Evolutionary conservation across 2,888 invertebrate genomes (phyloP).

Genomic region (Eilema griseolum): DNA sequence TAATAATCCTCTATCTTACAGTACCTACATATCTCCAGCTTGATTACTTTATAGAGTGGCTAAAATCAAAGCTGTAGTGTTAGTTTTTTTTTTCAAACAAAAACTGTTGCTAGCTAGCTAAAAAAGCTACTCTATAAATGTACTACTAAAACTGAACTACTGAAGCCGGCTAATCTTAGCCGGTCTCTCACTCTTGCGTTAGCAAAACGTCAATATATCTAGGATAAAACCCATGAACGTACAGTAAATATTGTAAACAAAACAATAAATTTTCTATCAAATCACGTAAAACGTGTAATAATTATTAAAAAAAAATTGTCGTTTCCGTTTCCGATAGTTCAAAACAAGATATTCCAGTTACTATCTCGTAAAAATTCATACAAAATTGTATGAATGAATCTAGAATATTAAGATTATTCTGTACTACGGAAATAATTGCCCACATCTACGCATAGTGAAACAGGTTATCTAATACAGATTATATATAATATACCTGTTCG

Average conservation of each 20-base stretch:
- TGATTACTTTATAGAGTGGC: too few species aligned
- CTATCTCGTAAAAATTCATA: slow-evolving; percentile 3
- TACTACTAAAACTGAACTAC: too few species aligned
- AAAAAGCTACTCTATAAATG: too few species aligned
- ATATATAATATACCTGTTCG: slow-evolving; percentile 14
- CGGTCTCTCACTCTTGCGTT: too few species aligned
- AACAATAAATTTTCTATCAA: not conserved
- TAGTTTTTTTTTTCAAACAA: too few species aligned
- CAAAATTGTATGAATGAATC: slow-evolving; percentile 7
- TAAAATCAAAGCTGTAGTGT: too few species aligned
- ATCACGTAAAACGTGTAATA: not conserved
- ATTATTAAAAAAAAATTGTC: too few species aligned
- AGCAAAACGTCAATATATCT: not conserved
- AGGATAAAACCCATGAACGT: not conserved
- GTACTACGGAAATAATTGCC: not conserved
- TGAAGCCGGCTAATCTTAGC: too few species aligned
- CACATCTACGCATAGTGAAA: not conserved
- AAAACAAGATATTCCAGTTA: not conserved
- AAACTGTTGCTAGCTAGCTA: too few species aligned
- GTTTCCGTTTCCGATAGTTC: not conserved
- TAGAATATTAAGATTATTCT: not conserved
- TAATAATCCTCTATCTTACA: too few species aligned
- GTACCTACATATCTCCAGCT: too few species aligned
- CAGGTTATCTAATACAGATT: not conserved
- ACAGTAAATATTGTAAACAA: not conserved